These are phyloP conservation scores for Drosophila arawakana DNA, from an alignment of 1,140 invertebrate species.

Conservation along the genomic window DNA sequence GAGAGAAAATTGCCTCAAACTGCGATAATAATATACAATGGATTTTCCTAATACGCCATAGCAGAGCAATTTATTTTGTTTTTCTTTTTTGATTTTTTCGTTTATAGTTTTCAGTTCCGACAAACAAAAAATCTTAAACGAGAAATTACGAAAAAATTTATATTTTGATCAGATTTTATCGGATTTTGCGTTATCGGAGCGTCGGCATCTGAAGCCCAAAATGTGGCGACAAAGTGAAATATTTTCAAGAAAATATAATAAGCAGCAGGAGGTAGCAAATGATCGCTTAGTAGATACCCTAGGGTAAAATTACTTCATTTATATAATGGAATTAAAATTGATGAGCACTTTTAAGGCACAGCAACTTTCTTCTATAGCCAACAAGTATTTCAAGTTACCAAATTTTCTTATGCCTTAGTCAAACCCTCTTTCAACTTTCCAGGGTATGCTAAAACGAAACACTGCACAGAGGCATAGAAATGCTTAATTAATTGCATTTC, in stretches of 20 bases:
- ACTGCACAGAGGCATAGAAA: slow-evolving; percentile 62
- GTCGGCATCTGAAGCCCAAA: slow-evolving; percentile 60
- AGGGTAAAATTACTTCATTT: not conserved
- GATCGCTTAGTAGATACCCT: not conserved
- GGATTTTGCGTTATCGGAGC: slow-evolving; percentile 50
- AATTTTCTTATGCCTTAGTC: too few relatives aligned
- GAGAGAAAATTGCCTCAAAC: slow-evolving; percentile 60
- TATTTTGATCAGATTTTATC: slow-evolving; percentile 76
- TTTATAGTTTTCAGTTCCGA: slow-evolving; percentile 42
- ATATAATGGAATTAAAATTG: not conserved
- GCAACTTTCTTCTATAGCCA: too few relatives aligned
- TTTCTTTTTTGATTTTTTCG: slow-evolving; percentile 1
- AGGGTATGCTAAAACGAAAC: slow-evolving; percentile 30
- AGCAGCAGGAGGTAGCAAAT: not conserved
- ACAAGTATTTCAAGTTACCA: too few relatives aligned
- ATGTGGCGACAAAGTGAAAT: slow-evolving; percentile 70
- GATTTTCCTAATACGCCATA: slow-evolving; percentile 29
- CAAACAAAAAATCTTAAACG: slow-evolving; percentile 41
- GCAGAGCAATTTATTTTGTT: slow-evolving; percentile 56
- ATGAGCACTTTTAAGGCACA: not conserved
- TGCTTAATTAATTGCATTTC: slow-evolving; percentile 73
- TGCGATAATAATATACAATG: slow-evolving; percentile 11
- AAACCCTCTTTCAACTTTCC: not conserved
- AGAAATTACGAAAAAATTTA: slow-evolving; percentile 61
- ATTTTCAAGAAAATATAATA: slow-evolving; percentile 44